These are phyloP conservation scores for Eupithecia centaureata DNA, from an alignment of 2,888 invertebrate genomes.

Conservation along the genomic window DNA sequence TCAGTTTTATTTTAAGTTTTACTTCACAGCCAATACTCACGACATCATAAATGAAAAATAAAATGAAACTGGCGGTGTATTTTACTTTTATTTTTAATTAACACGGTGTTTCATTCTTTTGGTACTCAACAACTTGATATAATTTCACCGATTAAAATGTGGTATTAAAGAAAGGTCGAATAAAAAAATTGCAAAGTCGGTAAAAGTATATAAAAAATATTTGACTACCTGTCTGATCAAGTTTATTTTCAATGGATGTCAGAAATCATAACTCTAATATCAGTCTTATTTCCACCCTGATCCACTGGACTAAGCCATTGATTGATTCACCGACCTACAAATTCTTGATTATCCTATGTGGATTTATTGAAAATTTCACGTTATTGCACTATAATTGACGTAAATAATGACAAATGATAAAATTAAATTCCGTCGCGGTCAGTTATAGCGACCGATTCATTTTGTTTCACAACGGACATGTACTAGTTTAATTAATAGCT, in stretches of 20 bases:
- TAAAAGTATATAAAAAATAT: too few relatives aligned
- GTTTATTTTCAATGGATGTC: not conserved
- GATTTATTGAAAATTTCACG: not conserved
- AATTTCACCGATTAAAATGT: too few relatives aligned
- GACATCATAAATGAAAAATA: not conserved
- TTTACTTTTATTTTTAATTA: too few relatives aligned
- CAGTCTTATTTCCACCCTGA: too few relatives aligned
- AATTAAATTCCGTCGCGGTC: constrained; percentile 40
- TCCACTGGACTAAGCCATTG: too few relatives aligned
- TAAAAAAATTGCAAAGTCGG: too few relatives aligned
- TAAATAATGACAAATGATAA: constrained; percentile 45
- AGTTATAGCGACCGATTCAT: constrained; percentile 39
- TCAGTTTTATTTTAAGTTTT: constrained; percentile 10
- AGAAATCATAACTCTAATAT: not conserved
- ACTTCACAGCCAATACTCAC: not conserved
- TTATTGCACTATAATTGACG: constrained; percentile 38
- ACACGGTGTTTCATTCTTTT: too few relatives aligned
- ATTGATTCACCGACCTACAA: too few relatives aligned
- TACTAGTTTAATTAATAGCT: constrained; percentile 45
- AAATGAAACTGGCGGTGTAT: not conserved
- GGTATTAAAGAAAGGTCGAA: not conserved
- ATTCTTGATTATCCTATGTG: not conserved
- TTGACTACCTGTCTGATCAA: too few relatives aligned
- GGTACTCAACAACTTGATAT: too few relatives aligned
- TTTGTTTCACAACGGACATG: constrained; percentile 36